phyloP scores from a whole-genome alignment of 1,140 invertebrate genomes.

The Ptiloglossa arizonensis region DNA sequence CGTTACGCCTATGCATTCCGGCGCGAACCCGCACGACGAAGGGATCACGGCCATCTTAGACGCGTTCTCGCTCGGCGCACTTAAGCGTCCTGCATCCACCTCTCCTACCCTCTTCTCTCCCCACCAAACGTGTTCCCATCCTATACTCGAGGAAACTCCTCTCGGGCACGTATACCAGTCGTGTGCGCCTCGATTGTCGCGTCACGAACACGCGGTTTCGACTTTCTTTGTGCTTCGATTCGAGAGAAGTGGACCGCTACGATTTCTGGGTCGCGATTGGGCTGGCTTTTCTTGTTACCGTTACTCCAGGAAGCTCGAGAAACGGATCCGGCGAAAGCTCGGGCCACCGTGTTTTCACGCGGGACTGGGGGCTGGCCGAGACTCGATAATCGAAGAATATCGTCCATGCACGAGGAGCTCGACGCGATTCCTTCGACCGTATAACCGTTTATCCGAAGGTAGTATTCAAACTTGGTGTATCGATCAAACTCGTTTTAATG shows the following conservation, averaged over 20 bases:
- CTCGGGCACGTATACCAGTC: neutral
- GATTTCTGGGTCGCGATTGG: neutral
- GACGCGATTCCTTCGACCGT: too few species aligned
- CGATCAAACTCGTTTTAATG: too few species aligned
- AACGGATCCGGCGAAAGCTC: too few species aligned
- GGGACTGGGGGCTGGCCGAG: too few species aligned
- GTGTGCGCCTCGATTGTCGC: constrained; percentile 19
- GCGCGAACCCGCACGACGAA: constrained; percentile 12
- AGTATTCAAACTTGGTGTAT: too few species aligned
- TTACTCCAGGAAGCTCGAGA: too few species aligned
- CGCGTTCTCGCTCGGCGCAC: neutral
- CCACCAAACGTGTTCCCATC: too few species aligned
- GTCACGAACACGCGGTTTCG: neutral
- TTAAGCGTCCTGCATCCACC: neutral
- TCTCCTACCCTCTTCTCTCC: too few species aligned
- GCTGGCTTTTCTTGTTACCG: neutral
- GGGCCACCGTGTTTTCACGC: too few species aligned
- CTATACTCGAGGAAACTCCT: constrained; percentile 10
- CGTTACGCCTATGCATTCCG: constrained; percentile 68
- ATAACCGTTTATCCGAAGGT: too few species aligned
- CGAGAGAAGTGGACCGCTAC: neutral
- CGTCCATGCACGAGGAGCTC: too few species aligned
- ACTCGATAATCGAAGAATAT: too few species aligned
- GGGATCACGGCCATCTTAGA: constrained; percentile 34
- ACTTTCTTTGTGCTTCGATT: neutral